Percentiles rank a stretch among this genome's conserved stretches.
Evolutionary conservation across 1,140 invertebrate genomes (phyloP).

Genomic region (Varroa destructor): DNA sequence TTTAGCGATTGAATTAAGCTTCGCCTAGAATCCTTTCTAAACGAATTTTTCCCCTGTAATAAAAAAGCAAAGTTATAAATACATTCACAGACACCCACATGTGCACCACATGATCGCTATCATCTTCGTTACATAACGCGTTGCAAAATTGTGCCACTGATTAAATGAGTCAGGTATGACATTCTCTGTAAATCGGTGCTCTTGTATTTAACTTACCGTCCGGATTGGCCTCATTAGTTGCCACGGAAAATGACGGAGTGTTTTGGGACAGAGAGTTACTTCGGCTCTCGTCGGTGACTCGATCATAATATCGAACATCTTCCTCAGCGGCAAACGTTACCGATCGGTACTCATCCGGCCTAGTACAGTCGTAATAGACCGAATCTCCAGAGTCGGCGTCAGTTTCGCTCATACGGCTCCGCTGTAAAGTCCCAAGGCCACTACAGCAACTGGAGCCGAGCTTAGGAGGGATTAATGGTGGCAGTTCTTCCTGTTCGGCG

Average conservation of each 20-base stretch:
- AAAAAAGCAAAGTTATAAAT: too few species aligned
- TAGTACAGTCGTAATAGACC: constrained; percentile 4
- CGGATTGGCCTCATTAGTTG: constrained; percentile 6
- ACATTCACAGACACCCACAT: too few species aligned
- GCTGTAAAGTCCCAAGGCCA: too few species aligned
- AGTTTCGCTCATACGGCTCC: not conserved
- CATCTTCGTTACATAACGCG: too few species aligned
- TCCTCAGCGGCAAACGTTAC: constrained; percentile 4
- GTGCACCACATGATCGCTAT: too few species aligned
- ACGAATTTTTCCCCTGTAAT: too few species aligned
- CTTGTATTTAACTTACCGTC: not conserved
- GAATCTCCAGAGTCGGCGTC: constrained; percentile 9
- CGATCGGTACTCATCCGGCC: not conserved
- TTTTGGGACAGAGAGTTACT: constrained; percentile 13
- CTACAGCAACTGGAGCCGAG: too few species aligned
- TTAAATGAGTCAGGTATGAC: too few species aligned
- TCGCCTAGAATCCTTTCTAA: too few species aligned
- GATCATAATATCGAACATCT: constrained; percentile 5
- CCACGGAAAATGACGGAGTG: not conserved
- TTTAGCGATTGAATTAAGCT: too few species aligned
- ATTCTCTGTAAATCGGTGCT: not conserved
- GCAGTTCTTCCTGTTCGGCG: not conserved
- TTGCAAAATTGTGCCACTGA: too few species aligned
- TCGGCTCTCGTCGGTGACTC: constrained; percentile 15
- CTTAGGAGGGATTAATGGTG: not conserved